Evolutionary conservation across 2,797 vertebrate species (phyloP).

Genomic region (Onychomys torridus): DNA sequence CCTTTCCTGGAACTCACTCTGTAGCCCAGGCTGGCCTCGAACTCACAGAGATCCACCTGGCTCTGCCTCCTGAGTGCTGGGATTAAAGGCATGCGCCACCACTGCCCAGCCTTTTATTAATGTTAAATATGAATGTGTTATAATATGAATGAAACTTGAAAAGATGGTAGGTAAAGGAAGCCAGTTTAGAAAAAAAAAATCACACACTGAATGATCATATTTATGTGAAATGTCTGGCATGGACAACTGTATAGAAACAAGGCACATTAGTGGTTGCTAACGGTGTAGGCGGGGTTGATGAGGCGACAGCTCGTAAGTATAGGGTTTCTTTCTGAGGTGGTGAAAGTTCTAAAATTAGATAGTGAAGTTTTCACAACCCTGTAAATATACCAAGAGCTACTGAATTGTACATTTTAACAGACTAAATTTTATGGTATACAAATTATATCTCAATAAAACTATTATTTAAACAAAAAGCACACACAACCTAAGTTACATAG

Average conservation of each 20-base stretch:
- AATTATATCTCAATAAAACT: slow-evolving; percentile 12
- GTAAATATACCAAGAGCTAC: background rate
- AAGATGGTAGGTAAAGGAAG: slow-evolving; percentile 4
- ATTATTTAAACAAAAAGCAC: background rate
- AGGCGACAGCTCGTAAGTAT: background rate
- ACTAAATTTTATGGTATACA: background rate
- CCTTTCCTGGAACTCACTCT: too few species aligned
- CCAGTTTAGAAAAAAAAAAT: background rate
- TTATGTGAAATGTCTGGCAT: slow-evolving; percentile 1
- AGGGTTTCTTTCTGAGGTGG: slow-evolving; percentile 29
- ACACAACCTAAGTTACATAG: background rate
- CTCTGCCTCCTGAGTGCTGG: too few species aligned
- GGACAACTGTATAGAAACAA: background rate
- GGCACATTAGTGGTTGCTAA: slow-evolving; percentile 2
- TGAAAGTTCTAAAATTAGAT: slow-evolving; percentile 59
- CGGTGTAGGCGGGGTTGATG: background rate
- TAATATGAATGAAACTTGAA: background rate
- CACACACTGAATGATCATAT: background rate
- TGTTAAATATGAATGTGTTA: background rate
- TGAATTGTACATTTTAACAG: slow-evolving; percentile 4
- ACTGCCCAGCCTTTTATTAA: background rate
- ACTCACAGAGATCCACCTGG: too few species aligned
- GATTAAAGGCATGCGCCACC: too few species aligned
- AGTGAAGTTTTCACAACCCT: slow-evolving; percentile 5
- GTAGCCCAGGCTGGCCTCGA: too few species aligned